These are phyloP conservation scores for Chelon labrosus DNA, from an alignment of 2,797 vertebrate species.

Conservation along the genomic window DNA sequence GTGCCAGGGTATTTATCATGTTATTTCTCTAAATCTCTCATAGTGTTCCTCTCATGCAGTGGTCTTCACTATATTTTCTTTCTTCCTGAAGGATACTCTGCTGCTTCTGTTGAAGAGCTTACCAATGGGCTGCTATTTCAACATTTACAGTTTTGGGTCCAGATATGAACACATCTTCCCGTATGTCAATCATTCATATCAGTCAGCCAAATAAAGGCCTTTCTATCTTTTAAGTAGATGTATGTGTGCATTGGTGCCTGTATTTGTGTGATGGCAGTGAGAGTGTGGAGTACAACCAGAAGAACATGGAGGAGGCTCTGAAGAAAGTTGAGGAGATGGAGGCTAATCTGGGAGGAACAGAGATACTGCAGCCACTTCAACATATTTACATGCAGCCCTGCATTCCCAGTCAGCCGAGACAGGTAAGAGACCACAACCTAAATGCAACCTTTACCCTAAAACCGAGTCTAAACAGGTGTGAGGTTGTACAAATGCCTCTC, in stretches of 20 bases:
- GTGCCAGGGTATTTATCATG: conserved; percentile 82
- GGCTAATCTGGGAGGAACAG: conserved; percentile 71
- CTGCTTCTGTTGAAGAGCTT: conserved; percentile 92
- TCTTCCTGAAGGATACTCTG: conserved; percentile 91
- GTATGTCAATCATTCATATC: conserved; percentile 74
- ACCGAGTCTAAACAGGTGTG: no score
- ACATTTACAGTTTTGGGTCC: conserved; percentile 90
- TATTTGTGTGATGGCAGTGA: conserved; percentile 35
- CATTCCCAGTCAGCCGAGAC: conserved; percentile 69
- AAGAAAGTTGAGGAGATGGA: conserved; percentile 62
- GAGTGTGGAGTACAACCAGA: conserved; percentile 85
- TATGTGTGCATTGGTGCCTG: not conserved
- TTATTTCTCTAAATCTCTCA: no score
- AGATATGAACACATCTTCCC: conserved; percentile 84
- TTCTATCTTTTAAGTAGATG: not conserved
- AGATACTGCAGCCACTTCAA: conserved; percentile 57
- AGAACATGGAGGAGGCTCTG: conserved; percentile 83
- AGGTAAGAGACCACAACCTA: no score
- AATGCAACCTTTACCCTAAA: no score
- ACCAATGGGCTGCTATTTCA: conserved; percentile 91
- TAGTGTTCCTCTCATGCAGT: no score
- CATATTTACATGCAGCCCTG: conserved; percentile 69
- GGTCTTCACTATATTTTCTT: no score
- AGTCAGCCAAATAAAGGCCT: accelerated
- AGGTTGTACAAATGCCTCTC: no score